phyloP scores from a whole-genome alignment of 2,888 invertebrate species.

The Trachelus tabidus region DNA sequence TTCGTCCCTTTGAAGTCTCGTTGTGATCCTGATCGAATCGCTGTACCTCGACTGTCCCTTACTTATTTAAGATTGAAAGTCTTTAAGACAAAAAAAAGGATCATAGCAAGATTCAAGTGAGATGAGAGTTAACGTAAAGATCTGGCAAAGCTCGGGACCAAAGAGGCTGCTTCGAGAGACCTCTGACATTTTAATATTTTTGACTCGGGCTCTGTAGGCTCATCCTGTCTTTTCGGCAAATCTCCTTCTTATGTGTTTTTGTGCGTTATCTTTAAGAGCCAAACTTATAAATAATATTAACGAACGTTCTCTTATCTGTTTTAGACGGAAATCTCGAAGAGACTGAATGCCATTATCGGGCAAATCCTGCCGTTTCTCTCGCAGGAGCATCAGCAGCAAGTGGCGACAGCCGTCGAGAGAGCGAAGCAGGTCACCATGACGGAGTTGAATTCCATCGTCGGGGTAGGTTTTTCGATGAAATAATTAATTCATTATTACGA shows the following conservation, averaged over 20 bases:
- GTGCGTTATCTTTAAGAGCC: not conserved
- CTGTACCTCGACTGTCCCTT: not conserved
- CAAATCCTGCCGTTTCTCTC: constrained; percentile 96
- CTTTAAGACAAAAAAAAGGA: too few relatives aligned
- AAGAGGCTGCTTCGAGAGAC: not conserved
- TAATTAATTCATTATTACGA: constrained; percentile 18
- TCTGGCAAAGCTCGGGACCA: not conserved
- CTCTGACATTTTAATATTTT: not conserved
- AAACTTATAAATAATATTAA: not conserved
- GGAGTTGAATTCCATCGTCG: constrained; percentile 95
- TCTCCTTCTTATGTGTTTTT: not conserved
- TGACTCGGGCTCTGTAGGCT: not conserved
- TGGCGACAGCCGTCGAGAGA: constrained; percentile 94
- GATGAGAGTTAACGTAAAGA: not conserved
- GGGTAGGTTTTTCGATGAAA: constrained; percentile 77
- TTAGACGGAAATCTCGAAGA: constrained; percentile 98
- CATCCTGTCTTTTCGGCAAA: not conserved
- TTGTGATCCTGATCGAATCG: not conserved
- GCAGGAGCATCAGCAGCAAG: constrained; percentile 97
- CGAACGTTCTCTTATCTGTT: constrained; percentile 59
- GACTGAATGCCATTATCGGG: constrained; percentile 94
- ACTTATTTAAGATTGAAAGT: not conserved
- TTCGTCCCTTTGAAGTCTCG: not conserved
- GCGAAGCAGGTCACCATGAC: constrained; percentile 99
- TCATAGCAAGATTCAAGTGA: not conserved